Base-by-base conservation (phyloP, 2,888 invertebrate species). In the Rotaria sp. region DNA sequence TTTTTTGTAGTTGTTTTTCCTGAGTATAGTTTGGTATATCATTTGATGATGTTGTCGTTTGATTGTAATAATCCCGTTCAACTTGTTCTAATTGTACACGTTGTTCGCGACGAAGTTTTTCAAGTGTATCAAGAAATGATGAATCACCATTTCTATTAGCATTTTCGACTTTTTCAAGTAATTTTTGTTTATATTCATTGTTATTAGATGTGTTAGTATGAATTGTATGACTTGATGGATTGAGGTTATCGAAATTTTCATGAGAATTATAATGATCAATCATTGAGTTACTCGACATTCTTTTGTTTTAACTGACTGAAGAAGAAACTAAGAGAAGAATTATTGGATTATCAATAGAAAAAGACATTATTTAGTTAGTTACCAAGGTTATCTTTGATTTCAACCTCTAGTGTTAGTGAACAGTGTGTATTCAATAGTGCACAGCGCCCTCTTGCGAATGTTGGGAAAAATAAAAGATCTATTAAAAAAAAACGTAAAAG, bases 51-150 rank as follows among this genome's bases (percentile, higher is more conserved):
- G 35, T 30, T 67, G 67, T 5, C 26, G 7, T 8, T 67, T 67
- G 45, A n/a, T 80, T 24, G 11, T 80, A 80, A 80, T 80, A 80
- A 45, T 80, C 45, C 45, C 45, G 80, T 45, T 80, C 80, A 80
- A 5, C 45, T 41, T 80, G 24, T 26, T 11, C 80, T 80, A 80
- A 45, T 45, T n/a, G 80, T 15, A 45, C 26, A 80, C 80, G 80
- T 45, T 80, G 80, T 45, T 80, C 80, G 4, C 7, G n/a, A 45
- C 80, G 41, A 26, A 45, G 41, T 45, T 35, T 8, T 80, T 80
- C 80, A 24, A 80, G 10, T 13, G 80, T 80, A 26, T 80, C n/a
- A 24, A 80, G 26, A 41, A 80, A 80, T 45, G 80, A 67, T 35
- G 45, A 21, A 45, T 45, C n/a, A 45, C n/a, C 80, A 80, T 80